Percentiles rank a stretch among this genome's conserved stretches.
phyloP scores from a whole-genome alignment of 1,140 invertebrate species.

The Neomicropteryx cornuta region DNA sequence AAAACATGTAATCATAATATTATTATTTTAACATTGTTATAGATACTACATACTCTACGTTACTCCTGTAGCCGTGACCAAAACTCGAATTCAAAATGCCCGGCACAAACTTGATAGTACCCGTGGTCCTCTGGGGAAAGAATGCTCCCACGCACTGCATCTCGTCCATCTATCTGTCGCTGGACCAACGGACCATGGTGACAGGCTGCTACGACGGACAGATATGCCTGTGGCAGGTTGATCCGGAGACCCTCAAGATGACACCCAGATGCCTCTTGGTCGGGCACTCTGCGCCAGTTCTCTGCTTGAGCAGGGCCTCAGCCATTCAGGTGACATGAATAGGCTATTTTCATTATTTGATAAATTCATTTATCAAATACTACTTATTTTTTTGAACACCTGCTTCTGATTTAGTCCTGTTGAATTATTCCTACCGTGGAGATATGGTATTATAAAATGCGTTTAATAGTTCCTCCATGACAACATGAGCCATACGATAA shows the following conservation, averaged over 20 bases:
- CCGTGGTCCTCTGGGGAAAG: slow-evolving; percentile 94
- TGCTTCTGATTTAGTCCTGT: no score
- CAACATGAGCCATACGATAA: no score
- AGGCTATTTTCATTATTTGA: background rate
- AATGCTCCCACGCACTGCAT: slow-evolving; percentile 93
- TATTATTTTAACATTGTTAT: no score
- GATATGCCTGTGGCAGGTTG: slow-evolving; percentile 90
- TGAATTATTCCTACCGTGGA: no score
- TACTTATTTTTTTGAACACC: slow-evolving; percentile 20
- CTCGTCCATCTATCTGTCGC: slow-evolving; percentile 83
- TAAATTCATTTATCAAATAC: background rate
- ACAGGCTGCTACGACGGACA: slow-evolving; percentile 98
- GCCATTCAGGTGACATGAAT: slow-evolving; percentile 47
- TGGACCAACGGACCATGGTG: slow-evolving; percentile 84
- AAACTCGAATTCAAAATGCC: slow-evolving; percentile 69
- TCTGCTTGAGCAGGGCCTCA: slow-evolving; percentile 76
- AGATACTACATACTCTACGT: no score
- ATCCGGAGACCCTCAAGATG: slow-evolving; percentile 76
- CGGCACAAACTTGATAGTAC: slow-evolving; percentile 85
- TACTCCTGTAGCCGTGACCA: no score
- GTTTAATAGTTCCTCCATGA: no score
- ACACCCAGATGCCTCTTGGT: slow-evolving; percentile 90
- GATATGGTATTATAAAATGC: no score
- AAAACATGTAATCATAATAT: no score
- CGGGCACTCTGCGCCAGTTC: slow-evolving; percentile 87